Conservation (phyloP, 2,113 vertebrate species). For the Climacteris rufus region DNA sequence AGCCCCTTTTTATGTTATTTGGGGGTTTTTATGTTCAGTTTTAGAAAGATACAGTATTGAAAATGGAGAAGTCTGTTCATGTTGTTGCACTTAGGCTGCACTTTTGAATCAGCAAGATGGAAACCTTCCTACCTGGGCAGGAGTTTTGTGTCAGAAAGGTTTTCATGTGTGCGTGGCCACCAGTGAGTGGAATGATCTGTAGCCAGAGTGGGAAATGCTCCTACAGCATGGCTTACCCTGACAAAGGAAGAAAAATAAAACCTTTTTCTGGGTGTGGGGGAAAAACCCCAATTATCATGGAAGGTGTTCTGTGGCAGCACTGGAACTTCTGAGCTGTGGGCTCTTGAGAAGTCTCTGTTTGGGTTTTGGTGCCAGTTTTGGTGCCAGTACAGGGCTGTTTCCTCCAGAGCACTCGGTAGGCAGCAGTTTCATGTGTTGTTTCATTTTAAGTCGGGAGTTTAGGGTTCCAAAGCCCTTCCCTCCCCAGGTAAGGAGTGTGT, state of each 20-base stretch:
- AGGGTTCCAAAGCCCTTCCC: background rate
- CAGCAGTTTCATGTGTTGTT: background rate
- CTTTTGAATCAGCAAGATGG: background rate
- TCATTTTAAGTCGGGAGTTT: background rate
- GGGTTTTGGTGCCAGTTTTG: background rate
- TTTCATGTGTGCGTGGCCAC: fast-evolving
- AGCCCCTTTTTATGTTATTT: background rate
- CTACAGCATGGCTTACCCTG: background rate
- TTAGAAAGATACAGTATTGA: background rate
- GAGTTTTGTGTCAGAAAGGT: background rate
- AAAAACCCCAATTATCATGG: background rate
- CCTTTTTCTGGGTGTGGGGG: background rate
- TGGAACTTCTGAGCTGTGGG: background rate
- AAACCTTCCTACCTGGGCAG: background rate
- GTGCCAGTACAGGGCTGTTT: background rate
- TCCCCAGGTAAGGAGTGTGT: background rate
- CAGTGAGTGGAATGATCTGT: background rate
- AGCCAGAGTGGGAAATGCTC: background rate
- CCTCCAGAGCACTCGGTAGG: background rate
- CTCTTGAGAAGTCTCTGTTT: background rate
- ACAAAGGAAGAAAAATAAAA: background rate
- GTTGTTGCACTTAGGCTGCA: background rate
- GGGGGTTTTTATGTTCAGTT: background rate
- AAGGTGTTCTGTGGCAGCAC: background rate
- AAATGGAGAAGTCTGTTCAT: background rate